Percentiles rank a stretch among this genome's conserved stretches.
Conservation (phyloP, 2,888 invertebrate genomes). For the Hydriomena furcata region DNA sequence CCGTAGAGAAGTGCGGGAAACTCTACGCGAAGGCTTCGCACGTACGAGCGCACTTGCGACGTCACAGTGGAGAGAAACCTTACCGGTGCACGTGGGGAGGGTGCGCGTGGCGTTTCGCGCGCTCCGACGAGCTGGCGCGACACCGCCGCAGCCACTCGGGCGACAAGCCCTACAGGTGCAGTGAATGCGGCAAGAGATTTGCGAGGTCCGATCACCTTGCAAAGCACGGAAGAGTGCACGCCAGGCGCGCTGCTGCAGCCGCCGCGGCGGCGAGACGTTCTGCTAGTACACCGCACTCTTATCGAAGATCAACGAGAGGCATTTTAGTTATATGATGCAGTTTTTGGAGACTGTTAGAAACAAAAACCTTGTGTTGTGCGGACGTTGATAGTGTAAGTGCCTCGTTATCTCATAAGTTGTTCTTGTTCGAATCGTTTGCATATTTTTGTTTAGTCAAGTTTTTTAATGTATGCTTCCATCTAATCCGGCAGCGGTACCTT, state of each 20-base stretch:
- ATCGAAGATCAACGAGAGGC: constrained; percentile 45
- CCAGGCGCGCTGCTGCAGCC: constrained; percentile 80
- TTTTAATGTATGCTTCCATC: no score
- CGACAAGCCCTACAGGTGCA: constrained; percentile 95
- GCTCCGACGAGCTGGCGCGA: constrained; percentile 96
- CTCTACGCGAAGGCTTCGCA: constrained; percentile 95
- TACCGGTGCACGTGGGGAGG: constrained; percentile 90
- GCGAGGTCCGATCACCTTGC: constrained; percentile 96
- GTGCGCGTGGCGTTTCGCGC: constrained; percentile 96
- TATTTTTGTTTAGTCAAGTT: neutral
- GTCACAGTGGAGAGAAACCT: constrained; percentile 93
- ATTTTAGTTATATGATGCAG: constrained; percentile 56
- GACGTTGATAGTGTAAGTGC: constrained; percentile 8
- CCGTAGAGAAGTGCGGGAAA: constrained; percentile 89
- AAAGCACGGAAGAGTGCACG: constrained; percentile 94
- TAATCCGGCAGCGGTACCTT: no score
- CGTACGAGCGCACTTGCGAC: constrained; percentile 92
- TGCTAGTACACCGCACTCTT: constrained; percentile 36
- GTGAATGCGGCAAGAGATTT: constrained; percentile 94
- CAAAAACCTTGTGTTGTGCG: constrained; percentile 19
- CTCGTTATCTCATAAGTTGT: neutral
- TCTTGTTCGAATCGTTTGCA: neutral
- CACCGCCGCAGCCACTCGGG: constrained; percentile 98
- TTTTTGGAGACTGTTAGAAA: neutral
- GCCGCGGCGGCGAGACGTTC: constrained; percentile 50